Evolutionary conservation across 2,888 invertebrate species (phyloP), one percentile per base, ranked within the genome.

Genomic region (Tipula unca): DNA sequence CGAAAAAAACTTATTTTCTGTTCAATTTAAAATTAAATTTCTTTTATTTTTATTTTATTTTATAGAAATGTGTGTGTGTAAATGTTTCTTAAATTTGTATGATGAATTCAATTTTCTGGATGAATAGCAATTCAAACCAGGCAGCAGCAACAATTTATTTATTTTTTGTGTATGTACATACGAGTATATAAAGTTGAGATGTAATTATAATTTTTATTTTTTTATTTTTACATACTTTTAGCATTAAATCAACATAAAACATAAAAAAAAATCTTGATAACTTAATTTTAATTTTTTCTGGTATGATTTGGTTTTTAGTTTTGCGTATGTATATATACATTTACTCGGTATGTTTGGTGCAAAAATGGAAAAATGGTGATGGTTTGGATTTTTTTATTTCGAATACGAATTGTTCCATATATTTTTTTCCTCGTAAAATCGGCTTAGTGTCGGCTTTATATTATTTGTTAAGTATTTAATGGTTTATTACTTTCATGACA

Each of bases 391-490:
- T 69, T 25, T 69, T 69, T 69, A 10, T 69, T 69, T 69, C 14
- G 69, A 69, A 25, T 69, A 69, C 1, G 69, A 25, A 69, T 69
- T 69, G n/a, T 48, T 48, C 48, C 48, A 20, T 48, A 48, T 17
- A 48, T 48, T 48, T 48, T 48, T 17, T 69, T 69, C 25, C 25
- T 20, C 69, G 69, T 25, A 25, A 69, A 69, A 69, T 69, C 69
- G 69, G 69, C 69, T 69, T 69, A 69, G 69, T 69, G 69, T 69
- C 69, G 69, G 69, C 69, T 69, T 69, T 69, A n/a, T n/a, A 69
- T 69, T 69, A 25, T 69, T 69, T 69, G 25, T 25, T 69, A 69
- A 69, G 69, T 69, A 25, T 69, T 69, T 69, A 69, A 69, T 69
- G 69, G 69, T 14, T 69, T 69, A 69, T 69, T 69, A 69, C 69